Conservation (phyloP, 2,888 invertebrate genomes). For the Apamea sordens region DNA sequence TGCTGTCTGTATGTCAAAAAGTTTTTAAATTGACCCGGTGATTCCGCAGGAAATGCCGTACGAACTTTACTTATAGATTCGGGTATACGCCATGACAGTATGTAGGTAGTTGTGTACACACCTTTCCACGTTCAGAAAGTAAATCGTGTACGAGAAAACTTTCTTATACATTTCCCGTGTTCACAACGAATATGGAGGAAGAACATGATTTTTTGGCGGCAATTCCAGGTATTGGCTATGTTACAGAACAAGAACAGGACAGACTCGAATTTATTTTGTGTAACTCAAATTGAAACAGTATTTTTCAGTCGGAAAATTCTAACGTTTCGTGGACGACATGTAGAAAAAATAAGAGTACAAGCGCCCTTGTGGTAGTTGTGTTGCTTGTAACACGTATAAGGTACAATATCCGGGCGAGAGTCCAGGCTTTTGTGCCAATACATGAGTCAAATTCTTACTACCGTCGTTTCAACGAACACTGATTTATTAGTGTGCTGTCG, state of each 20-base stretch:
- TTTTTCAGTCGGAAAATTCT: not conserved
- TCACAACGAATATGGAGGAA: constrained; percentile 29
- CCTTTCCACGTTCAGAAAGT: constrained; percentile 26
- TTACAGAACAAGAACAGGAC: constrained; percentile 3
- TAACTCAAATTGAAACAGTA: not conserved
- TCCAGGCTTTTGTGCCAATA: constrained; percentile 79
- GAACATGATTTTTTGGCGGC: constrained; percentile 38
- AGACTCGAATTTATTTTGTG: not conserved
- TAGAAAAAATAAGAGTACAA: constrained; percentile 11
- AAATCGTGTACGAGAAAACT: constrained; percentile 41
- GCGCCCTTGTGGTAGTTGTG: constrained; percentile 9
- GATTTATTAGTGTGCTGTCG: constrained; percentile 36
- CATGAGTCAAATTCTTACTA: constrained; percentile 71
- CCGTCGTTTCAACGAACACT: constrained; percentile 51
- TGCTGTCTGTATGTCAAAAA: constrained; percentile 54
- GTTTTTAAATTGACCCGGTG: constrained; percentile 62
- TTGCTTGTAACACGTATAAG: constrained; percentile 42
- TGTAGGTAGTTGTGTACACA: constrained; percentile 31
- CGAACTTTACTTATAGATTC: constrained; percentile 51
- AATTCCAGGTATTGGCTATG: constrained; percentile 15
- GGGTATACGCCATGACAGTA: constrained; percentile 7
- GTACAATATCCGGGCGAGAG: constrained; percentile 80
- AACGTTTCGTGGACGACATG: not conserved
- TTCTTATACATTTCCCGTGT: constrained; percentile 31
- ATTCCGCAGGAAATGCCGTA: constrained; percentile 49